Conservation (phyloP, 2,113 vertebrate species). For the Epinephelus cyanopodus region DNA sequence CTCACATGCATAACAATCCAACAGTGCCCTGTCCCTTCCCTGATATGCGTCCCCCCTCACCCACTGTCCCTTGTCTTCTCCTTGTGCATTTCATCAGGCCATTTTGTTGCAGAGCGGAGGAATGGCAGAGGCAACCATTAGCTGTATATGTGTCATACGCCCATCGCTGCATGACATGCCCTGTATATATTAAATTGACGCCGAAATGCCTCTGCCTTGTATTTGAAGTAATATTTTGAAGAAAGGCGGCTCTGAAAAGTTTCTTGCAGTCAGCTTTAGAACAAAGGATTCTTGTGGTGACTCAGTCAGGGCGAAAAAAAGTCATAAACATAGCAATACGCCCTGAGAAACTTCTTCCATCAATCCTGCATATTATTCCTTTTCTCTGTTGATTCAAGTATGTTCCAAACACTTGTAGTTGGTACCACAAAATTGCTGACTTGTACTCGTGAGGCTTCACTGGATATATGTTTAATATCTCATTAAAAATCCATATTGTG, state of each 20-base stretch:
- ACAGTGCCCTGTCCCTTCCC: constrained; percentile 20
- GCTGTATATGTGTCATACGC: neutral
- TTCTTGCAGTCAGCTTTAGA: neutral
- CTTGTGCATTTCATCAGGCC: constrained; percentile 3
- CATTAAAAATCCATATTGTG: too few species aligned
- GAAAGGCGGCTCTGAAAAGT: neutral
- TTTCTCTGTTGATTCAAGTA: neutral
- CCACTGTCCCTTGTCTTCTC: constrained; percentile 26
- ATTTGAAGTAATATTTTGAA: neutral
- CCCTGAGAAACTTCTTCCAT: neutral
- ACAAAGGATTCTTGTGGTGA: neutral
- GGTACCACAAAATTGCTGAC: neutral
- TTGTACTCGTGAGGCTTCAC: neutral
- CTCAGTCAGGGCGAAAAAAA: neutral
- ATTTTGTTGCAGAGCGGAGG: constrained; percentile 26
- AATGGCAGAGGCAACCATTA: constrained; percentile 19
- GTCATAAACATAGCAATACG: neutral
- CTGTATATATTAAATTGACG: neutral
- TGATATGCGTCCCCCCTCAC: constrained; percentile 12
- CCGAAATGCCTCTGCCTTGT: constrained; percentile 1
- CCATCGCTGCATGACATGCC: neutral
- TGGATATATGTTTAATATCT: too few species aligned
- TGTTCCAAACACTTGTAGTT: neutral
- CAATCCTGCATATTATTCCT: neutral
- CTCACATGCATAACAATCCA: constrained; percentile 50